phyloP scores from a whole-genome alignment of 2,888 invertebrate genomes.

The Trichogramma evanescens region DNA sequence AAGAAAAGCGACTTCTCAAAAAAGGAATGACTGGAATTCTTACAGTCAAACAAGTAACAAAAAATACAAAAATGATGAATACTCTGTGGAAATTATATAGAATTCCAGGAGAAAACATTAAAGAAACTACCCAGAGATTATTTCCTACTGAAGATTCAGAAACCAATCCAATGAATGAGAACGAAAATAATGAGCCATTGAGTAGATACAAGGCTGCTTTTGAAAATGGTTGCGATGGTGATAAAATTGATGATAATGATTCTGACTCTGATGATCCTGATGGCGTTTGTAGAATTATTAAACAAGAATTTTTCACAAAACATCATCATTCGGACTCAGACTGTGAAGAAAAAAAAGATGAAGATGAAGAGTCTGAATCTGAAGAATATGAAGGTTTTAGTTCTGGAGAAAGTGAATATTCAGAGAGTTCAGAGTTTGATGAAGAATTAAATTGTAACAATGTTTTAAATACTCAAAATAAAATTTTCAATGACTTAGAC shows the following conservation, averaged over 20 bases:
- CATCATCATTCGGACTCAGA: too few relatives aligned
- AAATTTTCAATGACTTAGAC: background rate
- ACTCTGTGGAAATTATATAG: conserved; percentile 19
- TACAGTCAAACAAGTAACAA: conserved; percentile 7
- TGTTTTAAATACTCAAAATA: too few relatives aligned
- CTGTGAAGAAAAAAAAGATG: background rate
- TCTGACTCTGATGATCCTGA: conserved; percentile 17
- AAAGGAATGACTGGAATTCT: conserved; percentile 6
- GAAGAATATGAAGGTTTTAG: conserved; percentile 5
- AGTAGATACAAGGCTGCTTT: too few relatives aligned
- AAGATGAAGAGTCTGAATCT: conserved; percentile 1
- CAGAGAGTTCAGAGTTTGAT: background rate
- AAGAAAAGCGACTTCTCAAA: conserved; percentile 3
- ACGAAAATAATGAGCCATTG: too few relatives aligned
- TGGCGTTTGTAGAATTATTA: conserved; percentile 13
- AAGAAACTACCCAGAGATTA: conserved; percentile 15
- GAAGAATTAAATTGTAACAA: background rate
- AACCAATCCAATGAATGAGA: too few relatives aligned
- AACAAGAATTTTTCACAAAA: conserved; percentile 6
- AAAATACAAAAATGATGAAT: conserved; percentile 14
- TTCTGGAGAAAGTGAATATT: background rate
- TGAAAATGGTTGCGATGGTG: too few relatives aligned
- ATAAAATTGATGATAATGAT: background rate
- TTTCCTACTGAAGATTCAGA: background rate
- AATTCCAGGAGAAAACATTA: conserved; percentile 15